Evolutionary conservation across 2,888 invertebrate species (phyloP), one percentile per base, ranked within the genome.

Genomic region (Drosophila formosana): DNA sequence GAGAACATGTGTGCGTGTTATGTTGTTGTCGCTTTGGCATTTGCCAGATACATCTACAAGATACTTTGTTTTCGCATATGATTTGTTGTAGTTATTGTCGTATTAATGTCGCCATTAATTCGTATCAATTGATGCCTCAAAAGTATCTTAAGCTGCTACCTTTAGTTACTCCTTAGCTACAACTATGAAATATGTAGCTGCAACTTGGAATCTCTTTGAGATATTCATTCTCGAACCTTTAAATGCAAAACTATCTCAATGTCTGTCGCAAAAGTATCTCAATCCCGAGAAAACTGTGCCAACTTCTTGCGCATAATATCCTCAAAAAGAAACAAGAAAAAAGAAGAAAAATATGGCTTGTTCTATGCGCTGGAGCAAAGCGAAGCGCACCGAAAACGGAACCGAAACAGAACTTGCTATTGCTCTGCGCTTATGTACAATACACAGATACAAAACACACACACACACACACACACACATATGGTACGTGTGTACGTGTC

Each of bases 1-100:
- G 66, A 69, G 58, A 73, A 80, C 80, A 80, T 80, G 83, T 80
- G 83, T 82, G 83, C 65, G 82, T 69, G 72, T 72, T 76, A 66
- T 78, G 79, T 77, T 78, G 61, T 60, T 41, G 45, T 58, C 72
- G 62, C 56, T 66, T 66, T 60, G 61, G 50, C 70, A 74, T 74
- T 77, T 68, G 67, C 68, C 72, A 72, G 69, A 64, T 57, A 67
- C 73, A 50, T 11, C 45, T n/a, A 28, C 46, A 49, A 56, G 34
- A 56, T 45, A 34, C 45, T 45, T 56, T 56, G 53, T 41, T 28
- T 51, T 61, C 32, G 45, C 53, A 37, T 46, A 50, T 53, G 52
- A 39, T 46, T 37, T 46, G 46, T 25, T 56, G 25, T 13, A n/a
- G 43, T 39, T 51, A 39, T 28, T 37, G 34, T n/a, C 25, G 39